These are phyloP conservation scores for Phaedon cochleariae DNA, from an alignment of 2,888 invertebrate genomes.

Conservation along the genomic window DNA sequence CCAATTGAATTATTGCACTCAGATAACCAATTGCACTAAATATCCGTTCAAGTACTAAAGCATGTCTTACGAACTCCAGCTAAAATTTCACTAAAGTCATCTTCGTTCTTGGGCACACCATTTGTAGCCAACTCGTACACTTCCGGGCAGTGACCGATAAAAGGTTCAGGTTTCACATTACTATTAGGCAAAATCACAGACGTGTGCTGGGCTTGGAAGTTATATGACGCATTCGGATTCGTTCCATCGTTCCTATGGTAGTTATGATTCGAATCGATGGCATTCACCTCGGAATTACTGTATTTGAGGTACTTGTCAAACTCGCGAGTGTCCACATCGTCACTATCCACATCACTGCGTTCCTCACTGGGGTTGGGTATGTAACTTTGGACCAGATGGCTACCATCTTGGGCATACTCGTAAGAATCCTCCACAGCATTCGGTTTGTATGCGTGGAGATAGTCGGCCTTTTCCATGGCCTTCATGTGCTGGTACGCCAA, in stretches of 20 bases:
- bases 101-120: conserved; percentile 71
- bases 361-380: conserved; percentile 59
- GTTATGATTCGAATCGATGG: conserved; percentile 68
- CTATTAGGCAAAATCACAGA: conserved; percentile 68
- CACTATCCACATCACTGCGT: conserved; percentile 65
- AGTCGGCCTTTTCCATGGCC: conserved; percentile 55
- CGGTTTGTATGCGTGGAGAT: conserved; percentile 65
- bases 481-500: conserved; percentile 45
- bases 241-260: conserved; percentile 55
- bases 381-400: conserved; percentile 58
- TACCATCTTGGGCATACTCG: conserved; percentile 61
- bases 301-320: conserved; percentile 83
- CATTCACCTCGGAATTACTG: conserved; percentile 54
- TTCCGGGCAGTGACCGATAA: conserved; percentile 55
- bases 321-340: conserved; percentile 74
- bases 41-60: conserved; percentile 50
- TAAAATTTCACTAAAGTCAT: conserved; percentile 88
- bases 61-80: conserved; percentile 86
- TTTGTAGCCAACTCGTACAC: conserved; percentile 56
- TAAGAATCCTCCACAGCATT: conserved; percentile 63
- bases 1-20: conserved; percentile 23
- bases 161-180: conserved; percentile 61
- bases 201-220: conserved; percentile 66
- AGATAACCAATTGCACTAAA: conserved; percentile 8
- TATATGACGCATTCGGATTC: conserved; percentile 52